A percentile compares a stretch with the other conserved stretches of the same genome.
These are phyloP conservation scores for Dolomedes plantarius DNA, from an alignment of 2,888 invertebrate genomes.

Conservation along the genomic window DNA sequence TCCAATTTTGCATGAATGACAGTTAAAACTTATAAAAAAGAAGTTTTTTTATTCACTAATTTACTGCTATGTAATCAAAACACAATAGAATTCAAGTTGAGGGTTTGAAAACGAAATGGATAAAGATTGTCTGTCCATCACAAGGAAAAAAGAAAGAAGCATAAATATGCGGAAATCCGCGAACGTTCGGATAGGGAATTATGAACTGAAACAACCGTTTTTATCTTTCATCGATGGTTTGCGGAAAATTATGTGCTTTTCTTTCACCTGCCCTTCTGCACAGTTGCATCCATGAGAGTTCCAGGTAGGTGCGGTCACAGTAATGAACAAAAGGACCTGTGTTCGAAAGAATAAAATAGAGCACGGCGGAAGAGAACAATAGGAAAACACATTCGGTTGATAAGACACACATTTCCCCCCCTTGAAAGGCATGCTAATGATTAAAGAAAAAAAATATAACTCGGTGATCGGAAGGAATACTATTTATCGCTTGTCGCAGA, in stretches of 20 bases:
- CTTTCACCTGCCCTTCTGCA: not conserved
- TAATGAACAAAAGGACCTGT: not conserved
- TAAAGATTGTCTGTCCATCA: no score
- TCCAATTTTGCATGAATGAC: no score
- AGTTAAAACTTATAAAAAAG: no score
- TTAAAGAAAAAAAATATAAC: no score
- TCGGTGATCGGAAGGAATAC: no score
- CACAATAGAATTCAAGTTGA: no score
- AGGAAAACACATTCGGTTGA: not conserved
- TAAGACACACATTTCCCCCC: not conserved
- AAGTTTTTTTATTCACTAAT: no score
- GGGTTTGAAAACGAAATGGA: no score
- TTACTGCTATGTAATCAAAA: no score
- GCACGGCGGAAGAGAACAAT: not conserved
- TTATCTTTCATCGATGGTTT: conserved; percentile 44
- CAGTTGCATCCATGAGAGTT: not conserved
- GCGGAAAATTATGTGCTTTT: conserved; percentile 27
- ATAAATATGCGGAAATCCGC: conserved; percentile 58
- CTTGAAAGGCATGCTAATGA: not conserved
- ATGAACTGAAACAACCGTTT: conserved; percentile 28
- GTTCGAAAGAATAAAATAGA: not conserved
- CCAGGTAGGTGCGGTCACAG: not conserved
- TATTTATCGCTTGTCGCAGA: no score
- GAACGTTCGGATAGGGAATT: not conserved
- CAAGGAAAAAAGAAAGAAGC: not conserved